Evolutionary conservation across 2,797 vertebrate genomes (phyloP), one percentile per base, ranked within the genome.

Genomic region (Mormyrops attenuatus): DNA sequence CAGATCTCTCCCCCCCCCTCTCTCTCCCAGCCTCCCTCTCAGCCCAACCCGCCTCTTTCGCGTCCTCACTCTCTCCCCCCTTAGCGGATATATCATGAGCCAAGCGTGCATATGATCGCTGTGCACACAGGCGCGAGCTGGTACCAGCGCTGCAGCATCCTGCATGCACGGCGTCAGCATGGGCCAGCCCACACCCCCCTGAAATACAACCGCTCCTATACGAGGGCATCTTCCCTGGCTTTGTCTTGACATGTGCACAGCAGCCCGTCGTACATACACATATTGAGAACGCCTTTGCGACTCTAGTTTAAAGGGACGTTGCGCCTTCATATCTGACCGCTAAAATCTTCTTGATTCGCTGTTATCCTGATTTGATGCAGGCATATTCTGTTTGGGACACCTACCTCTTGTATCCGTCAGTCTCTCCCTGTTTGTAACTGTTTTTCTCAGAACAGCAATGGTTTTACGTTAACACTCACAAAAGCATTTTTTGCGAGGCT

Each of bases 1-100:
- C 53, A 87, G 57, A 30, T 91, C 91, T 50, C 85, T 38, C 91
- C 91, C 66, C 88, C 88, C 60, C 91, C 89, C 91, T 91, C 90
- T 92, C 92, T 90, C 89, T 66, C 89, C 88, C 89, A 90, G 88
- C 63, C 41, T 85, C 82, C 60, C 90, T 88, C 87, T 89, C 69
- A 73, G 87, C 89, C 60, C 41, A 73, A 30, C 52, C 52, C 88
- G 6, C 90, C 88, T 88, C 88, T 53, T 22, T 22, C 85, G 82
- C 88, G 50, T 5, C 44, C 89, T 85, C 85, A n/a, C 69, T 52
- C 77, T 88, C 89, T 60, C 89, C 69, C 69, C 50, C 88, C 89
- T 88, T 84, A 55, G 52, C 49, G 47, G 60, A 90, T 63, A 30
- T 38, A 55, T 17, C 80, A 17, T n/a, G 15, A 85, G 77, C 52